Conservation (phyloP, 2,797 vertebrate genomes). For the Syngnathus acus region DNA sequence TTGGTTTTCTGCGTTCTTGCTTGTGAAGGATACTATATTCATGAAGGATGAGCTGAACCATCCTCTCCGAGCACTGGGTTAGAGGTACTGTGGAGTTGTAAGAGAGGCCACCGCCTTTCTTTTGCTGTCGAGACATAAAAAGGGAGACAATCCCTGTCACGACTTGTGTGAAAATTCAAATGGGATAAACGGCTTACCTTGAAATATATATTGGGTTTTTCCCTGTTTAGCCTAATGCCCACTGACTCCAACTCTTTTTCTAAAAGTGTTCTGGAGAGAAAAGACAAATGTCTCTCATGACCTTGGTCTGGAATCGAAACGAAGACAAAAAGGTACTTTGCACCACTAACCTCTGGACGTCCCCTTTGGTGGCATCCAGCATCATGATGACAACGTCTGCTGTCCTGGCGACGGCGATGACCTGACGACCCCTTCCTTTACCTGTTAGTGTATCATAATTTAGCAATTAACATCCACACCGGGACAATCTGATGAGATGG, state of each 20-base stretch:
- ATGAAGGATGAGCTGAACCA: constrained; percentile 95
- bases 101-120: constrained; percentile 95
- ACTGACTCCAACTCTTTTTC: constrained; percentile 96
- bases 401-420: constrained; percentile 95
- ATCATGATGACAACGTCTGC: constrained; percentile 98
- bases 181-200: constrained; percentile 72
- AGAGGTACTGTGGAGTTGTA: constrained; percentile 94
- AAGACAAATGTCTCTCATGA: background rate
- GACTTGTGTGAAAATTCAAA: too few relatives aligned
- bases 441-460: constrained; percentile 59
- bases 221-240: constrained; percentile 90
- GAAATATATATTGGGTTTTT: constrained; percentile 98
- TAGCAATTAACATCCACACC: background rate
- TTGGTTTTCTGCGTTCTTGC: background rate
- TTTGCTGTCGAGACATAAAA: constrained; percentile 70
- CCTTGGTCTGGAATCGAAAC: background rate
- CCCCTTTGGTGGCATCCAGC: constrained; percentile 97
- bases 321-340: background rate
- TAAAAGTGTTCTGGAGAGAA: constrained; percentile 74
- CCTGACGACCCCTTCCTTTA: constrained; percentile 93
- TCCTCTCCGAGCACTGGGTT: constrained; percentile 93
- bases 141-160: too few relatives aligned
- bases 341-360: constrained; percentile 83
- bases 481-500: background rate
- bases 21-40: constrained; percentile 94